Conservation (phyloP, 2,113 vertebrate species). For the Vicugna pacos region DNA sequence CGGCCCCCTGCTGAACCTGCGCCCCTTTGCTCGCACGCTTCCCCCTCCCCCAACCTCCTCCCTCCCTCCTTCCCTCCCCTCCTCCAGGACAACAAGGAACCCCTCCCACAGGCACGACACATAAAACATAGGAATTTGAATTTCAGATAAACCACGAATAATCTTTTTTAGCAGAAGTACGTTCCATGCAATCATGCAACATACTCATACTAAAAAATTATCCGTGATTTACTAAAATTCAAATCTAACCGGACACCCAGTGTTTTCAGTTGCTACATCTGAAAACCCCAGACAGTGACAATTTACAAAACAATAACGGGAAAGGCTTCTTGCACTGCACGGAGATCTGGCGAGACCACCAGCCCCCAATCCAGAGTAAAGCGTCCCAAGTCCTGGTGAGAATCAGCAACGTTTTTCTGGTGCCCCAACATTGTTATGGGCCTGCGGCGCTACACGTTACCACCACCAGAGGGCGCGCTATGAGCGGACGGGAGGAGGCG, state of each 20-base stretch:
- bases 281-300: background rate
- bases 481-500: background rate
- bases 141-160: background rate
- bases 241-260: background rate
- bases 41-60: background rate
- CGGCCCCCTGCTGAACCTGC: background rate
- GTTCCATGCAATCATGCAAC: background rate
- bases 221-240: background rate
- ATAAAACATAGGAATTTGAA: background rate
- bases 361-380: background rate
- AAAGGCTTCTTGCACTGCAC: background rate
- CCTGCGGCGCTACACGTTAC: background rate
- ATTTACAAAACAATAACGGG: background rate
- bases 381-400: background rate
- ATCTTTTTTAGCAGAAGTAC: background rate
- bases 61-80: too few relatives aligned
- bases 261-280: background rate
- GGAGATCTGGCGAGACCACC: background rate
- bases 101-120: too few relatives aligned
- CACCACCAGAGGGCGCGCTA: slow-evolving; percentile 39
- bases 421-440: rapidly evolving
- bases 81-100: background rate
- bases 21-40: rapidly evolving
- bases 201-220: background rate
- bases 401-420: background rate